Base-by-base conservation (phyloP, 2,113 vertebrate genomes). In the Neolamprologus devosi region DNA sequence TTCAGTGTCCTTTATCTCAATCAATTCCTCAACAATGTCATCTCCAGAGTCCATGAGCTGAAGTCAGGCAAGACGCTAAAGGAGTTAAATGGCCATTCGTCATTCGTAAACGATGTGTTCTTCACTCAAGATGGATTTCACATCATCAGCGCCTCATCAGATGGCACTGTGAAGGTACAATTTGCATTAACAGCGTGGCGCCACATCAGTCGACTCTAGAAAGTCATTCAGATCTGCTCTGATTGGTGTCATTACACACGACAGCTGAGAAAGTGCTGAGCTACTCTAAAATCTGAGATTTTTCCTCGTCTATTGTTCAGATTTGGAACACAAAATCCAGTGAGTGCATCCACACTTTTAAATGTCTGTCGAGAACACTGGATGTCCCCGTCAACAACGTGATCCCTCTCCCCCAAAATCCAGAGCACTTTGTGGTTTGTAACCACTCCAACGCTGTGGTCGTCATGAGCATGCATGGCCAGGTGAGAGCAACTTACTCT, bases 311-410 rank as follows among this genome's bases (percentile, higher is more conserved):
- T 93, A 45, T 35, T 58, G 60, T 85, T 89, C 55, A 99, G 99
- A 96, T 99, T 86, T 99, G 99, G 98, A 98, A 98, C 33, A 96
- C 97, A 94, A 99, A 98, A 95, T 98, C 98, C 0, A 97, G 97
- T 5, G 97, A 99, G 73, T 99, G 98, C 94, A 95, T 97, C 79
- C 98, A 97, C 94, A 99, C 98, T 2, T 98, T 98, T 91, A 99
- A 98, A 82, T 98, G 97, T 30, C 93, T 98, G 85, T 97, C 97
- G 12, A 96, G 97, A 2, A 97, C 97, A 12, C 96, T 97, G 21
- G 97, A 98, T 55, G 97, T 98, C 85, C 98, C 98, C 0, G 98
- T 99, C 89, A 99, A 99, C 95, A 98, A 97, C 14, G 98, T 99
- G 68, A 96, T 97, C 84, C 95, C 97, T 42, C 97, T 99, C 28